phyloP scores from a whole-genome alignment of 2,888 invertebrate genomes.

The Netelia virgata region DNA sequence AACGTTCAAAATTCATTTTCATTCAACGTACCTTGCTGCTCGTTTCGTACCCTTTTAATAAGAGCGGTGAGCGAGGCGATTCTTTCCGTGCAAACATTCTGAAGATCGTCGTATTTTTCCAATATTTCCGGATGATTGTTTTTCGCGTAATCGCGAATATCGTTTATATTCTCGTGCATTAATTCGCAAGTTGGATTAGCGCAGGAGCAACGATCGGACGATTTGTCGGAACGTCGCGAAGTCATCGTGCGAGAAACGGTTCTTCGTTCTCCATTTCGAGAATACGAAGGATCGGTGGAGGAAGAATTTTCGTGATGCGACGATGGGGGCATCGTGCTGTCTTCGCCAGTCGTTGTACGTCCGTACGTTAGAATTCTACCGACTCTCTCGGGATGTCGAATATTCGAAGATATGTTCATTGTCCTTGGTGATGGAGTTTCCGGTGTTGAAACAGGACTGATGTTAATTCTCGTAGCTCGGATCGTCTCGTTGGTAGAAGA shows the following conservation, averaged over 20 bases:
- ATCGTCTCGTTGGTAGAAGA: slow-evolving; percentile 75
- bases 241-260: not conserved
- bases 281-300: slow-evolving; percentile 67
- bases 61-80: slow-evolving; percentile 87
- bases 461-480: slow-evolving; percentile 65
- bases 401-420: slow-evolving; percentile 81
- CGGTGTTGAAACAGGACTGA: slow-evolving; percentile 83
- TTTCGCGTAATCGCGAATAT: slow-evolving; percentile 71
- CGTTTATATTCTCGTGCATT: slow-evolving; percentile 73
- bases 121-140: slow-evolving; percentile 78
- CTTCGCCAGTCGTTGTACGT: slow-evolving; percentile 9
- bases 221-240: slow-evolving; percentile 42
- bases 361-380: slow-evolving; percentile 72
- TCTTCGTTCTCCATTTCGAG: slow-evolving; percentile 33
- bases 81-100: slow-evolving; percentile 86
- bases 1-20: not conserved
- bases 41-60: slow-evolving; percentile 87
- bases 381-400: slow-evolving; percentile 73
- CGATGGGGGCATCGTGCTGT: slow-evolving; percentile 58
- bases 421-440: slow-evolving; percentile 82
- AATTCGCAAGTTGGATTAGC: slow-evolving; percentile 78
- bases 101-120: slow-evolving; percentile 86
- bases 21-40: slow-evolving; percentile 79
- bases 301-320: slow-evolving; percentile 67
- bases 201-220: slow-evolving; percentile 74